Evolutionary conservation across 2,113 vertebrate genomes (phyloP).

Genomic region (Labeo rohita): DNA sequence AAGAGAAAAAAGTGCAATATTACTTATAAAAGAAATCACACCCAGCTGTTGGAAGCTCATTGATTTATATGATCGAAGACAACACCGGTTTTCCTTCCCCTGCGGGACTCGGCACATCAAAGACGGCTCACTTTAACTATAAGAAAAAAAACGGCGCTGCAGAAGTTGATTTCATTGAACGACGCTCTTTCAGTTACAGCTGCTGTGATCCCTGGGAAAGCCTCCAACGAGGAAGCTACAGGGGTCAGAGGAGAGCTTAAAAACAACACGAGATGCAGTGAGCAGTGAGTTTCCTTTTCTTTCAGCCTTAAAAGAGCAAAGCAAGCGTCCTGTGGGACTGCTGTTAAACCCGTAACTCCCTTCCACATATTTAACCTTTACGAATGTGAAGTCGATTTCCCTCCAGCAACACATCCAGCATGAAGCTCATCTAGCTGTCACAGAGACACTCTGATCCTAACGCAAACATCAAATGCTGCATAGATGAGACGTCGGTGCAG

Average conservation of each 20-base stretch:
- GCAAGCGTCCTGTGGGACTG: not conserved
- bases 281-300: not conserved
- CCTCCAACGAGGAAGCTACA: not conserved
- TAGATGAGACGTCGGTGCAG: not conserved
- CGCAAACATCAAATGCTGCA: not conserved
- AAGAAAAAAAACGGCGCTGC: not conserved
- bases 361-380: conserved; percentile 41
- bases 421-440: conserved; percentile 13
- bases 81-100: not conserved
- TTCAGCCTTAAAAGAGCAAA: conserved; percentile 5
- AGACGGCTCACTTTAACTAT: not conserved
- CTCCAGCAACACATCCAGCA: conserved; percentile 20
- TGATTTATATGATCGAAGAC: conserved; percentile 10
- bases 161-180: conserved; percentile 20
- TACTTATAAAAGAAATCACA: not conserved
- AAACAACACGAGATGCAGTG: not conserved
- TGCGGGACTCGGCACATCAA: conserved; percentile 10
- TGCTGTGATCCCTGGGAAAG: conserved; percentile 23
- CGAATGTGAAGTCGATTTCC: conserved; percentile 4
- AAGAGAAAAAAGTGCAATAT: not conserved
- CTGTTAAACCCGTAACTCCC: not conserved
- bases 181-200: conserved; percentile 41
- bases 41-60: not conserved
- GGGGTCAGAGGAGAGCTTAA: conserved; percentile 3
- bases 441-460: not conserved